These are phyloP conservation scores for Pogonocherus hispidulus DNA, from an alignment of 2,888 invertebrate genomes.

Conservation along the genomic window DNA sequence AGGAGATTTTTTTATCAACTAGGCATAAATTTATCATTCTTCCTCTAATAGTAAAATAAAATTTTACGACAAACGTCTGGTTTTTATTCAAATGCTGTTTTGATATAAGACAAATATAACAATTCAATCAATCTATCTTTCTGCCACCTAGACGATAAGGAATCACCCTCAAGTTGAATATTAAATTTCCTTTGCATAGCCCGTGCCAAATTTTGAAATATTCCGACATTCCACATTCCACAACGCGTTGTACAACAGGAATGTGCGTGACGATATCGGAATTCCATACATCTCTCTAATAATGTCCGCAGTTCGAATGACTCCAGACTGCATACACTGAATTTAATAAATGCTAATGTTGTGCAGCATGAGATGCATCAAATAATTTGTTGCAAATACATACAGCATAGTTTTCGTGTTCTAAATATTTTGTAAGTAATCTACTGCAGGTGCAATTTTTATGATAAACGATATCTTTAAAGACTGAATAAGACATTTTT, in stretches of 20 bases:
- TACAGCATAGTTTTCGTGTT: no score
- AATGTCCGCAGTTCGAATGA: slow-evolving; percentile 9
- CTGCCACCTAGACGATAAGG: neutral
- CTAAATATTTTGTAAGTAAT: no score
- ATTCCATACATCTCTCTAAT: slow-evolving; percentile 15
- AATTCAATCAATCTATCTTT: slow-evolving; percentile 1
- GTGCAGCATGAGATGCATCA: neutral
- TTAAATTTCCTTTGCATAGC: slow-evolving; percentile 14
- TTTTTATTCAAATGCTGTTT: no score
- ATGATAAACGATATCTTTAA: no score
- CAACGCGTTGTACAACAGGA: slow-evolving; percentile 5
- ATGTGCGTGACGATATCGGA: slow-evolving; percentile 14
- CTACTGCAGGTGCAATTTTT: no score
- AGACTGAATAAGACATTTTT: no score
- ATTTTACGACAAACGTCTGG: no score
- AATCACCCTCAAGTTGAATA: slow-evolving; percentile 1
- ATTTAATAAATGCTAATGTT: neutral
- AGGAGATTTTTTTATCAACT: no score
- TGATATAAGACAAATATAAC: no score
- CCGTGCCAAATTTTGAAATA: slow-evolving; percentile 15
- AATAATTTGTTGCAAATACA: neutral
- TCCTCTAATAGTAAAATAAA: no score
- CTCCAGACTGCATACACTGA: neutral
- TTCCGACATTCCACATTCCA: slow-evolving; percentile 2
- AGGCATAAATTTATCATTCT: no score